phyloP scores from a whole-genome alignment of 2,113 vertebrate genomes.

The Chaetorhynchus papuensis region DNA sequence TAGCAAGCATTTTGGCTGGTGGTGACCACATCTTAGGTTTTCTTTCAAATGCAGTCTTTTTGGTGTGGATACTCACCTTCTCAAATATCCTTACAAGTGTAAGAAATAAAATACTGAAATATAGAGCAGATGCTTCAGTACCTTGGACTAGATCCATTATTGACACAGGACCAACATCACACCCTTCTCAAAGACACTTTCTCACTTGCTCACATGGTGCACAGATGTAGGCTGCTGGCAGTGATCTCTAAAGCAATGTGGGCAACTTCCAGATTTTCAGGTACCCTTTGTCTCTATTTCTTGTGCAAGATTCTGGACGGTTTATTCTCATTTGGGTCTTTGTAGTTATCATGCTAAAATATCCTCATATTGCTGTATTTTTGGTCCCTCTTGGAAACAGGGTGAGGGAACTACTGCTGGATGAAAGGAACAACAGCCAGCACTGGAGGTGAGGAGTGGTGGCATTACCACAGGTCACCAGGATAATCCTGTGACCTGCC shows the following conservation, averaged over 20 bases:
- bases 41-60: neutral
- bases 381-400: neutral
- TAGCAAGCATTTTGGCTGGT: neutral
- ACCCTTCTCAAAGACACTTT: constrained; percentile 31
- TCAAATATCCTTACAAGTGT: constrained; percentile 25
- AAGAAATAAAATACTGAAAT: constrained; percentile 3
- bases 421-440: neutral
- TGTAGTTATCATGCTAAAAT: neutral
- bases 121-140: constrained; percentile 23
- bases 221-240: constrained; percentile 44
- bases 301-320: neutral
- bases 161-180: constrained; percentile 39
- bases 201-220: constrained; percentile 36
- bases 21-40: neutral
- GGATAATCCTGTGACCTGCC: neutral
- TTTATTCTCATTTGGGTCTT: neutral
- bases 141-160: constrained; percentile 33
- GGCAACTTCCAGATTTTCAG: constrained; percentile 1
- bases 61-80: constrained; percentile 16
- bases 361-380: neutral
- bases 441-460: neutral
- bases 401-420: neutral
- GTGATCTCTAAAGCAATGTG: neutral
- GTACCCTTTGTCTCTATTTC: neutral
- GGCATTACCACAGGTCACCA: neutral